Percentiles rank a stretch among this genome's conserved stretches.
Evolutionary conservation across 2,113 vertebrate species (phyloP).

Genomic region (Eudyptes chrysolophus): DNA sequence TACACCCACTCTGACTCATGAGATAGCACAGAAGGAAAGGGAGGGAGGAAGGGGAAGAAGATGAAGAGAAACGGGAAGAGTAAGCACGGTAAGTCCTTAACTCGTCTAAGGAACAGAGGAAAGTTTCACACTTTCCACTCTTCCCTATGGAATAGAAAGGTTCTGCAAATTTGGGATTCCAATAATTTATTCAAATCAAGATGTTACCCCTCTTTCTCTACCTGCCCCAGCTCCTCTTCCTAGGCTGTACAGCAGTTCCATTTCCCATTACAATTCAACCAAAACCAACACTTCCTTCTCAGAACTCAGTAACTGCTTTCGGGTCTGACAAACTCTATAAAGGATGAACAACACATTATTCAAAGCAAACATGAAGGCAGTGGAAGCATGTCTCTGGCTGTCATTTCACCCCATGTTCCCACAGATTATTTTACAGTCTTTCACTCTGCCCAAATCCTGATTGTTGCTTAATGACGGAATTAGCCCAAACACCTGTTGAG

Average conservation of each 20-base stretch:
- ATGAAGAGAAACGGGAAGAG: background rate
- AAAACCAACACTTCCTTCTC: background rate
- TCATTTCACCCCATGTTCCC: background rate
- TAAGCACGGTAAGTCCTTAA: background rate
- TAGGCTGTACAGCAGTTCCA: background rate
- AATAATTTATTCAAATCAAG: background rate
- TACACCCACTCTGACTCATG: conserved; percentile 74
- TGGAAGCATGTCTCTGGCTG: background rate
- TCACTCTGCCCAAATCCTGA: background rate
- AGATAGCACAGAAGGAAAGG: background rate
- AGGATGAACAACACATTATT: background rate
- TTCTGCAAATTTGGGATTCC: background rate
- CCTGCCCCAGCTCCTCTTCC: background rate
- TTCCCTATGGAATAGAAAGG: background rate
- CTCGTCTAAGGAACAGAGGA: background rate
- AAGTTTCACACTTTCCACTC: background rate
- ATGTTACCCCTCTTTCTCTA: background rate
- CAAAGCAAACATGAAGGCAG: background rate
- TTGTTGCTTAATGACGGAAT: background rate
- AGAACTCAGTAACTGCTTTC: background rate
- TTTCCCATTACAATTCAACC: background rate
- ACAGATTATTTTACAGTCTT: background rate
- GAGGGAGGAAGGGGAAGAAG: background rate
- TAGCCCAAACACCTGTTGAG: background rate
- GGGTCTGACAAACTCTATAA: background rate